These are phyloP conservation scores for Chouioia cunea DNA, from an alignment of 2,888 invertebrate species.

Conservation along the genomic window DNA sequence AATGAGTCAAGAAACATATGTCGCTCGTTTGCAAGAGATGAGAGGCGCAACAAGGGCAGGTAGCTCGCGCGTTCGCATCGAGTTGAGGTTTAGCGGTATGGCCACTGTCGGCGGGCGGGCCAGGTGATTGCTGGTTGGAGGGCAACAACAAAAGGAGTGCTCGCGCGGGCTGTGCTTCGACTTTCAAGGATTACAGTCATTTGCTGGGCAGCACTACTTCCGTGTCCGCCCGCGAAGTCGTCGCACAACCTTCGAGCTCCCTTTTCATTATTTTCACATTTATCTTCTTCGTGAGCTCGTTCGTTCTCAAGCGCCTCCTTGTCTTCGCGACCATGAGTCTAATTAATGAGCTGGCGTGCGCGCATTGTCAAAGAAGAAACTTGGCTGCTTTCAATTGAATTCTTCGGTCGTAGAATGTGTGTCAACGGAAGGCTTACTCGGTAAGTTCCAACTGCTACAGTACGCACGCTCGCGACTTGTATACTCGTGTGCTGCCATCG, in stretches of 20 bases:
- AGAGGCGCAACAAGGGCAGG: too few species aligned
- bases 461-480: too few species aligned
- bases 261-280: conserved; percentile 39
- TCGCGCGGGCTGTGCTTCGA: not conserved
- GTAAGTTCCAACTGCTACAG: too few species aligned
- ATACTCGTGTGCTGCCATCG: too few species aligned
- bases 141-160: not conserved
- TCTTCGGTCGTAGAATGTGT: conserved; percentile 3
- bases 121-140: not conserved
- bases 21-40: too few species aligned
- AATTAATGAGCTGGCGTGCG: conserved; percentile 13
- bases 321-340: not conserved
- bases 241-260: conserved; percentile 4
- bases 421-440: not conserved
- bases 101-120: too few species aligned
- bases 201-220: not conserved
- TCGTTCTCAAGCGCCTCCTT: not conserved
- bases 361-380: not conserved
- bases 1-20: too few species aligned
- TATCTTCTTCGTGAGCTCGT: conserved; percentile 2
- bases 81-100: too few species aligned
- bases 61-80: too few species aligned
- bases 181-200: conserved; percentile 16
- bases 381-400: not conserved
- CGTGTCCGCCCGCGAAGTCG: too few species aligned